Evolutionary conservation across 1,140 invertebrate species (phyloP), one percentile per base, ranked within the genome.

Genomic region (Drosophila baimaii): DNA sequence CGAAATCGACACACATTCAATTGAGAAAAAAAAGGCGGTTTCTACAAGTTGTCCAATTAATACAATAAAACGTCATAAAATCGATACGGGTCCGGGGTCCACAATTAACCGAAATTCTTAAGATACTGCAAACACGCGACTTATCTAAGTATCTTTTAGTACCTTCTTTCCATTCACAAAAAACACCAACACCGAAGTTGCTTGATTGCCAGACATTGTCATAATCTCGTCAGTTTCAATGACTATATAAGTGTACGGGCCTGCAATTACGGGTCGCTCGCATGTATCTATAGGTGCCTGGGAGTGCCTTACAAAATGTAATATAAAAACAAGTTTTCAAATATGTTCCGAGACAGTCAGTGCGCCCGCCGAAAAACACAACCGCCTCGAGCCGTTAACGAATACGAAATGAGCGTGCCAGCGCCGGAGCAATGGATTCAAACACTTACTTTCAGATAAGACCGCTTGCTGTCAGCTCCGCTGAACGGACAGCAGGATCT

Each of bases 151-250:
- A 58, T 71, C 39, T 46, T 5, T 5, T 15, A 57, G 55, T 90
- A 93, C 93, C 92, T 93, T 93, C 77, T 93, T 93, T 17, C 93
- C 93, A 72, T 93, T 93, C 19, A 93, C 93, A 75, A 91, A 93
- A 91, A 93, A 93, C 64, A 92, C 91, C 41, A 93, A 76, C 56
- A 69, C 76, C 9, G 91, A 92, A 25, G 43, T 81, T 21, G 57
- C 13, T 46, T 55, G 46, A 46, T 51, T 55, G 35, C 44, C 55
- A 21, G 78, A 79, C 83, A 91, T 89, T 47, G 43, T 19, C 43
- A 35, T 69, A 77, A 35, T 55, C 41, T 68, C 29, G 49, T 51
- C 21, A 41, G 29, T 69, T 25, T 51, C 17, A 49, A 43, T 52
- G 25, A 43, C 55, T 37, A 15, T 72, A 57, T 63, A 59, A 71